Percentiles rank a stretch among this genome's conserved stretches.
These are phyloP conservation scores for Zygogramma bicolorata DNA, from an alignment of 2,888 invertebrate genomes.

Conservation along the genomic window DNA sequence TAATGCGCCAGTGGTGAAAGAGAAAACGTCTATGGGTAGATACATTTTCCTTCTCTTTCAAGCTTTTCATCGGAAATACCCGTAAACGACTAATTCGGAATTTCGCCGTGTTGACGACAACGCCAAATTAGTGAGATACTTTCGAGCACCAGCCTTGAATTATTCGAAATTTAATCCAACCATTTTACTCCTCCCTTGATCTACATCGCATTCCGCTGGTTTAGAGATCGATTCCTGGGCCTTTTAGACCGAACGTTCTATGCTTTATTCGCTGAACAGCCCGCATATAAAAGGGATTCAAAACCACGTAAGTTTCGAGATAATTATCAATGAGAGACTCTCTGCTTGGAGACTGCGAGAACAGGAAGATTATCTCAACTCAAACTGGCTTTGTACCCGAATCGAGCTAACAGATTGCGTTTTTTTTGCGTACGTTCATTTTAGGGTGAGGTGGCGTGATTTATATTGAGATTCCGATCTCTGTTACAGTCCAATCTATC, in stretches of 20 bases:
- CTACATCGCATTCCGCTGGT: background rate
- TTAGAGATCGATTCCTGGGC: background rate
- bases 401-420: background rate
- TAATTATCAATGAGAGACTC: background rate
- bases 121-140: background rate
- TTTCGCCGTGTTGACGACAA: background rate
- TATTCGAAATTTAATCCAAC: background rate
- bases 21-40: background rate
- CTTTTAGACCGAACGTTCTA: background rate
- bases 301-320: background rate
- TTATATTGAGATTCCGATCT: too few species aligned
- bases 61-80: background rate
- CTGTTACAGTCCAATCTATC: too few species aligned
- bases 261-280: background rate
- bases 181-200: background rate
- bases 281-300: background rate
- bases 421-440: too few species aligned
- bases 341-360: background rate
- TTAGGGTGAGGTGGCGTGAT: too few species aligned
- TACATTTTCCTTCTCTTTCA: background rate
- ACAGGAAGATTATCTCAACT: background rate
- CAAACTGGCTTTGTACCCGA: background rate
- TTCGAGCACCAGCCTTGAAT: background rate
- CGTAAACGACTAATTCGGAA: background rate
- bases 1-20: background rate